Conservation (phyloP, 2,888 invertebrate species). For the Hololepta plana region DNA sequence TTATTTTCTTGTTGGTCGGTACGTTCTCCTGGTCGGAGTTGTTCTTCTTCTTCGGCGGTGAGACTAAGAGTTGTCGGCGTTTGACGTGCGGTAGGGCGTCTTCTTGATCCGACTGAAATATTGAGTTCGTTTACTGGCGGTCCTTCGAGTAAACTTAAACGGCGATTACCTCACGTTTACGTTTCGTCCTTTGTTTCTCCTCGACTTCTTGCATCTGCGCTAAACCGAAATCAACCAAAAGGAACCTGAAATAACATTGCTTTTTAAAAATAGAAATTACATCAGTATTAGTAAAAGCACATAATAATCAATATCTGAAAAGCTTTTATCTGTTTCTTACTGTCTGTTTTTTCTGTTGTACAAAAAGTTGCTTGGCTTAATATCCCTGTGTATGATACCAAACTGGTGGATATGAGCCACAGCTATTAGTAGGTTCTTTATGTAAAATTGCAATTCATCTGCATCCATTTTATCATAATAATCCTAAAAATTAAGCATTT, state of each 20-base stretch:
- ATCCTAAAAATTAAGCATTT: constrained; percentile 34
- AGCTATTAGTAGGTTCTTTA: constrained; percentile 63
- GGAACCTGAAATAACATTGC: constrained; percentile 32
- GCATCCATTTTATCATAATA: constrained; percentile 53
- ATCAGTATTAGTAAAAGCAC: constrained; percentile 3
- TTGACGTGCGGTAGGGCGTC: too few species aligned
- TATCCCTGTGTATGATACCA: constrained; percentile 74
- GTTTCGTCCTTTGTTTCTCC: too few species aligned
- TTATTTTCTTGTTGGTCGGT: too few species aligned
- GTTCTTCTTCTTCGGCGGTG: too few species aligned
- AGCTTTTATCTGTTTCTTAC: constrained; percentile 23
- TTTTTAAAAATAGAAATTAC: background rate
- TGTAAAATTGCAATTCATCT: constrained; percentile 55
- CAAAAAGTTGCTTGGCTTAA: constrained; percentile 84
- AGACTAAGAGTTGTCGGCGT: too few species aligned
- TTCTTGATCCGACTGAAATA: too few species aligned
- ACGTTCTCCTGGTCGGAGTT: too few species aligned
- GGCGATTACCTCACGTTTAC: constrained; percentile 7
- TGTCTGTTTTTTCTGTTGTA: constrained; percentile 52
- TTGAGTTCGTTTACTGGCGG: constrained; percentile 7
- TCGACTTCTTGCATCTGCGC: constrained; percentile 47
- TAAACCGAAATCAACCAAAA: constrained; percentile 78
- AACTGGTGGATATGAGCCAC: constrained; percentile 65
- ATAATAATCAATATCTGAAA: constrained; percentile 4
- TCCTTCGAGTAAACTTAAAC: too few species aligned